Conservation (phyloP, 2,113 vertebrate genomes). For the Sminthopsis crassicaudata region DNA sequence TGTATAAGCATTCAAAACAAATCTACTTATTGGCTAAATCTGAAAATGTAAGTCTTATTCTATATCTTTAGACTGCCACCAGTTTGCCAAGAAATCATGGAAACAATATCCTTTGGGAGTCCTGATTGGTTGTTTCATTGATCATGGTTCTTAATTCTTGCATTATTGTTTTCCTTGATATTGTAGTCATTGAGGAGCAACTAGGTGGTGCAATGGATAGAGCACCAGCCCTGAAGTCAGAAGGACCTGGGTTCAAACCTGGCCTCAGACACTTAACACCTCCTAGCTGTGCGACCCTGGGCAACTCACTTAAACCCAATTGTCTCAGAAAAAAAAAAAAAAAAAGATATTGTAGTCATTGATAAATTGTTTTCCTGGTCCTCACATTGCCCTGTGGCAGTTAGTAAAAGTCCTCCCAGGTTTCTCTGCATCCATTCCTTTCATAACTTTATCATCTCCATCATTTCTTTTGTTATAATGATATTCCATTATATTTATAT, state of each 20-base stretch:
- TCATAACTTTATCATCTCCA: background rate
- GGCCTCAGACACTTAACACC: too few species aligned
- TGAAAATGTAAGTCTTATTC: background rate
- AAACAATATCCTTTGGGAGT: background rate
- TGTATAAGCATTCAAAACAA: background rate
- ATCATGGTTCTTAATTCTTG: background rate
- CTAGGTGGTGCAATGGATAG: too few species aligned
- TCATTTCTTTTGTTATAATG: background rate
- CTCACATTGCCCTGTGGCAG: background rate
- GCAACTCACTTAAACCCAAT: too few species aligned
- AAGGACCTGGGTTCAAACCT: too few species aligned
- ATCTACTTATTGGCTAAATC: background rate
- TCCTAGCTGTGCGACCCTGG: too few species aligned
- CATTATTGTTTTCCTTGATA: background rate
- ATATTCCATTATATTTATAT: background rate
- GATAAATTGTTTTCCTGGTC: background rate
- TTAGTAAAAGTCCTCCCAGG: background rate
- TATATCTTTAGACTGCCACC: background rate
- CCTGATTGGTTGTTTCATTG: background rate
- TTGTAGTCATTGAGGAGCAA: background rate
- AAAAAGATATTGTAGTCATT: background rate
- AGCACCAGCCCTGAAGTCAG: too few species aligned
- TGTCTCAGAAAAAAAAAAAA: too few species aligned
- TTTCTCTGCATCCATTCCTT: background rate
- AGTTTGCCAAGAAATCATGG: background rate